Conservation (phyloP, 2,797 vertebrate species). For the Varecia variegata region DNA sequence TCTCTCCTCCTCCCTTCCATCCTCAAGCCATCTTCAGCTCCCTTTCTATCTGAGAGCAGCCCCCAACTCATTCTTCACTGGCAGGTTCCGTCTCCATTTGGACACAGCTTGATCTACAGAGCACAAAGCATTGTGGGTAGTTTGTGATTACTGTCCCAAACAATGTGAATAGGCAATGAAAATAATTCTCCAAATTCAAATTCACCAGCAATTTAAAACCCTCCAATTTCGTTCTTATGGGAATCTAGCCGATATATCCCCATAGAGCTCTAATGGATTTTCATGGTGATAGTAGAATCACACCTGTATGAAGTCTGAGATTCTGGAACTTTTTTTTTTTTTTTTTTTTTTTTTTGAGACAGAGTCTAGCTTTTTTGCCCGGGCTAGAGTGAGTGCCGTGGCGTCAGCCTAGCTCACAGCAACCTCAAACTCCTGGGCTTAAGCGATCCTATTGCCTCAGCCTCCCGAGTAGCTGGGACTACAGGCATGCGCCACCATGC, state of each 20-base stretch:
- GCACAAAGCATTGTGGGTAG: background rate
- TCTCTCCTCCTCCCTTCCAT: background rate
- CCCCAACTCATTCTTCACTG: background rate
- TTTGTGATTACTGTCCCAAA: background rate
- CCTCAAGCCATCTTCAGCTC: background rate
- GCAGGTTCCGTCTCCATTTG: background rate
- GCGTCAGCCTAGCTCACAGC: too few species aligned
- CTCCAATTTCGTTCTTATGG: background rate
- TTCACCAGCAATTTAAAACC: background rate
- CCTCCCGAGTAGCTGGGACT: too few species aligned
- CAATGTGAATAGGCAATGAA: background rate
- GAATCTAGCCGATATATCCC: background rate
- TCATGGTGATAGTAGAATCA: background rate
- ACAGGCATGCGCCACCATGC: too few species aligned
- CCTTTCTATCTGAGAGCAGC: background rate
- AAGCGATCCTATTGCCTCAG: too few species aligned
- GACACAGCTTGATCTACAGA: background rate
- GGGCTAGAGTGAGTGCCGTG: too few species aligned
- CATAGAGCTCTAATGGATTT: background rate
- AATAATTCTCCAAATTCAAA: constrained; percentile 1
- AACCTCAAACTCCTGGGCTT: too few species aligned
- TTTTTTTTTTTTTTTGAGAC: too few species aligned
- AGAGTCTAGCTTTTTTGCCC: too few species aligned
- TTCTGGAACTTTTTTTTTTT: too few species aligned
- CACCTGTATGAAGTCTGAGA: background rate